Evolutionary conservation across 2,888 invertebrate species (phyloP).

Genomic region (Xestia ashworthii): DNA sequence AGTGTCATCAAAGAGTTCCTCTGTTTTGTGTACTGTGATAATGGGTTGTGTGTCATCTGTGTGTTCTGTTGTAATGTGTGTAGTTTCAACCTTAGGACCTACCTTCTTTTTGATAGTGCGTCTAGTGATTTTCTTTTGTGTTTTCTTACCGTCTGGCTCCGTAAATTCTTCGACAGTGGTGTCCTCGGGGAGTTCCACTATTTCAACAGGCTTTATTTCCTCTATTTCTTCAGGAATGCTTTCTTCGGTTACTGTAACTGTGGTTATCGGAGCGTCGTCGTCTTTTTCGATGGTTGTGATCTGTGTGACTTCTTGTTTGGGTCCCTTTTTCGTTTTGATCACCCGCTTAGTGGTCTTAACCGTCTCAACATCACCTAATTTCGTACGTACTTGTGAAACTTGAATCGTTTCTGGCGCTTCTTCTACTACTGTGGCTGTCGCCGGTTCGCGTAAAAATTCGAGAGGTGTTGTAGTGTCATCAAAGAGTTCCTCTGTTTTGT

Average conservation of each 20-base stretch:
- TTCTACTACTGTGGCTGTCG: not conserved
- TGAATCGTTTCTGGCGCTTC: too few relatives aligned
- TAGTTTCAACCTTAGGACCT: constrained; percentile 69
- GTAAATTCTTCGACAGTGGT: constrained; percentile 21
- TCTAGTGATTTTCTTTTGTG: constrained; percentile 75
- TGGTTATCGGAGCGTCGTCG: too few relatives aligned
- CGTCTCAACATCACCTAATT: too few relatives aligned
- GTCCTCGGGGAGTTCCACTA: constrained; percentile 42
- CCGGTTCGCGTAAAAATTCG: constrained; percentile 40
- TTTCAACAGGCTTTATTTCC: constrained; percentile 50
- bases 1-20: constrained; percentile 61
- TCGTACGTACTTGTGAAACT: too few relatives aligned
- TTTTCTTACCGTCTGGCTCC: constrained; percentile 70
- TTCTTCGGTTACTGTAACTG: too few relatives aligned
- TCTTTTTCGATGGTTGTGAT: too few relatives aligned
- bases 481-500: constrained; percentile 62
- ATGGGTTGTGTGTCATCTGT: constrained; percentile 78
- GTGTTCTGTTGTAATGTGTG: constrained; percentile 71
- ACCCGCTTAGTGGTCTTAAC: too few relatives aligned
- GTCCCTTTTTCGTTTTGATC: too few relatives aligned
- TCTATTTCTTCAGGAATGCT: constrained; percentile 44
- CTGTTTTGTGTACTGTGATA: constrained; percentile 44
- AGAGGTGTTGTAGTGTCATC: not conserved
- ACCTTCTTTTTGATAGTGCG: constrained; percentile 81
- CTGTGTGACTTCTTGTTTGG: too few relatives aligned